Conservation (phyloP, 2,888 invertebrate species). For the Phyllotreta striolata region DNA sequence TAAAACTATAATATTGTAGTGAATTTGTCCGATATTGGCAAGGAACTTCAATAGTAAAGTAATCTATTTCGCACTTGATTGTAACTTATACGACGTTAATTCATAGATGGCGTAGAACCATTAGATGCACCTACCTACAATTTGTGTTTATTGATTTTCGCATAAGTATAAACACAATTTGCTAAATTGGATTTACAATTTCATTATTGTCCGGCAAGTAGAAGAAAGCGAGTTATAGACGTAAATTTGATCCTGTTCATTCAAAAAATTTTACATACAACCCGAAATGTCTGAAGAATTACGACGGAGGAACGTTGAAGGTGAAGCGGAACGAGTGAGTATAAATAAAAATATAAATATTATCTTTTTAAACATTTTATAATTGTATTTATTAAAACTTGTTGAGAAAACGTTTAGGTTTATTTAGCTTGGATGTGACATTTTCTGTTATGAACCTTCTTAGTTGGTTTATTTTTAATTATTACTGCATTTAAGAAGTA, state of each 20-base stretch:
- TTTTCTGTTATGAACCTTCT: too few relatives aligned
- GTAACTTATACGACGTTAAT: slow-evolving; percentile 10
- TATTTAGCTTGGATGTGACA: too few relatives aligned
- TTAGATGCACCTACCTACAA: slow-evolving; percentile 30
- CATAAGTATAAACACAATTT: slow-evolving; percentile 33
- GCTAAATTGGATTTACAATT: slow-evolving; percentile 37
- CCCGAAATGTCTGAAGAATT: slow-evolving; percentile 37
- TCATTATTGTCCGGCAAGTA: slow-evolving; percentile 17
- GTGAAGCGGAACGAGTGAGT: slow-evolving; percentile 37
- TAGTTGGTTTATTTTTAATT: too few relatives aligned
- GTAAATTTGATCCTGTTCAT: slow-evolving; percentile 2
- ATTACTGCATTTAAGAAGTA: too few relatives aligned
- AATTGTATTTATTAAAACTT: neutral
- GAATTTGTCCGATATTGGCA: slow-evolving; percentile 15
- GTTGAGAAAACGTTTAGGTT: neutral
- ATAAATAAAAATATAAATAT: slow-evolving; percentile 7
- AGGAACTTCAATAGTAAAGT: slow-evolving; percentile 4
- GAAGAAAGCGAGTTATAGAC: neutral
- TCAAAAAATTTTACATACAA: slow-evolving; percentile 5
- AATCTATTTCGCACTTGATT: neutral
- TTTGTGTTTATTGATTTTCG: slow-evolving; percentile 42
- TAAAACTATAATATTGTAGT: neutral
- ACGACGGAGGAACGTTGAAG: slow-evolving; percentile 33
- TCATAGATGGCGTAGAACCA: slow-evolving; percentile 40
- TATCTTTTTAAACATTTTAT: neutral